Conservation (phyloP, 2,888 invertebrate species). For the Ennomos erosarius region DNA sequence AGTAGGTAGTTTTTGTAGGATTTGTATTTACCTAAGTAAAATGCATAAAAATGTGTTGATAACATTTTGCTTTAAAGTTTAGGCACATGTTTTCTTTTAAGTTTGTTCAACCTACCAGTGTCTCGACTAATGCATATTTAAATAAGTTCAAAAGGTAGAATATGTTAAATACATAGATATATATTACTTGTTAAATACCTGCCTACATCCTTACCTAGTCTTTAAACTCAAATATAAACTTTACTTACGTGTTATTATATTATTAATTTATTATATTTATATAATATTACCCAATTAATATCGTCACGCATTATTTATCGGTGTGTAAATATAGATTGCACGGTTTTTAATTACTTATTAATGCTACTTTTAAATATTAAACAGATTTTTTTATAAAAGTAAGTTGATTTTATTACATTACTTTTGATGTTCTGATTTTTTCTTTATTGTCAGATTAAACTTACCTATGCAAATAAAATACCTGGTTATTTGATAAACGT, state of each 20-base stretch:
- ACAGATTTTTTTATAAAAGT: too few relatives aligned
- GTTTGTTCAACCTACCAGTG: constrained; percentile 64
- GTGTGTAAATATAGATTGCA: constrained; percentile 29
- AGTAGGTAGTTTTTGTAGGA: too few relatives aligned
- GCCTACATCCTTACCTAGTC: constrained; percentile 36
- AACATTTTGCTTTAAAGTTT: constrained; percentile 29
- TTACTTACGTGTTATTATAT: constrained; percentile 7
- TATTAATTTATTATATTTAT: constrained; percentile 8
- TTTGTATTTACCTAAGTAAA: not conserved
- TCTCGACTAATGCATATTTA: constrained; percentile 61
- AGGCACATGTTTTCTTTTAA: constrained; percentile 47
- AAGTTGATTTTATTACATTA: not conserved
- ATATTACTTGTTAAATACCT: constrained; percentile 48
- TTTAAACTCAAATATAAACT: constrained; percentile 37
- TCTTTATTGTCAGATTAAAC: too few relatives aligned
- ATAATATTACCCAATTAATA: constrained; percentile 10
- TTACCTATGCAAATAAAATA: too few relatives aligned
- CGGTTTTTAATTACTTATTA: constrained; percentile 24
- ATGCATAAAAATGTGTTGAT: constrained; percentile 6
- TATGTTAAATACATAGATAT: constrained; percentile 52
- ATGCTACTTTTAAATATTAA: not conserved
- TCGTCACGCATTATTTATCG: constrained; percentile 27
- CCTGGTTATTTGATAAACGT: too few relatives aligned
- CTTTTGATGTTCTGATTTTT: too few relatives aligned
- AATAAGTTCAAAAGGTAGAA: constrained; percentile 59